Percentiles rank a stretch among this genome's conserved stretches.
phyloP scores from a whole-genome alignment of 2,797 vertebrate species.

The Vireo griseus region DNA sequence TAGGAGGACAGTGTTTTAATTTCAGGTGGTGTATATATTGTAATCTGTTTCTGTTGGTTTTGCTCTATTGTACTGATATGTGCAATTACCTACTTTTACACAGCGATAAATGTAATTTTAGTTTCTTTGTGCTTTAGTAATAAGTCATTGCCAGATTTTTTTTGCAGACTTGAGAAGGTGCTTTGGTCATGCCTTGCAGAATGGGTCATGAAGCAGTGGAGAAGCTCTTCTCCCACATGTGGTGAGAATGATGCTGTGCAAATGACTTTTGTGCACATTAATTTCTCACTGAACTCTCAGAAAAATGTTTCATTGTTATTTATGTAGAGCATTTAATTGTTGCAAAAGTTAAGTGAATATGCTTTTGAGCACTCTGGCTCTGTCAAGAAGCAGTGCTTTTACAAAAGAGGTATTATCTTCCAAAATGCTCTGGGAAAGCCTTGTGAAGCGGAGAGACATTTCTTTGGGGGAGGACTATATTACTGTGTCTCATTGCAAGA shows the following conservation, averaged over 20 bases:
- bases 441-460: background rate
- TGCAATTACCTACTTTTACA: background rate
- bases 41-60: background rate
- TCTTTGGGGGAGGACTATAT: background rate
- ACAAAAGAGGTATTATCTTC: background rate
- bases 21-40: background rate
- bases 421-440: background rate
- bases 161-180: background rate
- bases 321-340: background rate
- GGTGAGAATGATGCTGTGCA: background rate
- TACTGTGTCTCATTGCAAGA: background rate
- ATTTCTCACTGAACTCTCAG: background rate
- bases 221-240: background rate
- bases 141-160: background rate
- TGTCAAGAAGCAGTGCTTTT: background rate
- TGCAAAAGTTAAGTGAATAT: background rate
- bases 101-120: background rate
- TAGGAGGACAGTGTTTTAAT: background rate
- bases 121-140: background rate
- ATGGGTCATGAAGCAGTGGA: background rate
- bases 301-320: background rate
- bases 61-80: background rate
- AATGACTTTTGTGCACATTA: fast-evolving
- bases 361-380: background rate
- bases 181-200: background rate